Conservation (phyloP, 1,140 invertebrate species). For the Dendrolimus punctatus region DNA sequence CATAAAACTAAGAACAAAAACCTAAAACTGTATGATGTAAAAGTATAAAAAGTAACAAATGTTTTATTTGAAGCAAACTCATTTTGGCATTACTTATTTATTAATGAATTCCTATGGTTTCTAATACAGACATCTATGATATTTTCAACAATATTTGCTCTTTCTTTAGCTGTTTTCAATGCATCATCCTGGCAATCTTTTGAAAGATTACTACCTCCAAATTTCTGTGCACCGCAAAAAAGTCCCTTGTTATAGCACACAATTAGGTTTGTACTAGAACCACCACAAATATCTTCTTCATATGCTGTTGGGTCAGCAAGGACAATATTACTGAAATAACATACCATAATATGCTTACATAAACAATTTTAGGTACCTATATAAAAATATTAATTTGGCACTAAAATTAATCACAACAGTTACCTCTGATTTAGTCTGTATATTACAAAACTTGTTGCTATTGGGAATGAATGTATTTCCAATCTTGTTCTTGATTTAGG, state of each 20-base stretch:
- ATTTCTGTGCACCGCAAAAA: slow-evolving; percentile 51
- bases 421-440: slow-evolving; percentile 54
- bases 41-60: no score
- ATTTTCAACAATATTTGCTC: slow-evolving; percentile 40
- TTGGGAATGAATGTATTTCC: slow-evolving; percentile 73
- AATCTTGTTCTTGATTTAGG: slow-evolving; percentile 69
- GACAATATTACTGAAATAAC: slow-evolving; percentile 35
- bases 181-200: slow-evolving; percentile 42
- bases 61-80: neutral
- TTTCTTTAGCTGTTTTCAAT: slow-evolving; percentile 44
- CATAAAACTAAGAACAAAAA: slow-evolving; percentile 6
- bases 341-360: no score
- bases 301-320: slow-evolving; percentile 50
- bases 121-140: slow-evolving; percentile 48
- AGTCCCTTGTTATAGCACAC: slow-evolving; percentile 48
- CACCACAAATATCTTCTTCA: slow-evolving; percentile 65
- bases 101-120: slow-evolving; percentile 22
- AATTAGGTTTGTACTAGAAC: slow-evolving; percentile 49
- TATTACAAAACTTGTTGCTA: slow-evolving; percentile 81
- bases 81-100: slow-evolving; percentile 14
- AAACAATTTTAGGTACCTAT: no score
- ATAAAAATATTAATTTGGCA: no score
- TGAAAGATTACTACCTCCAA: slow-evolving; percentile 49
- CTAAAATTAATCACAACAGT: neutral
- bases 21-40: no score